A percentile compares a stretch with the other conserved stretches of the same genome.
Conservation (phyloP, 1,140 invertebrate species). For the Drosophila repleta region DNA sequence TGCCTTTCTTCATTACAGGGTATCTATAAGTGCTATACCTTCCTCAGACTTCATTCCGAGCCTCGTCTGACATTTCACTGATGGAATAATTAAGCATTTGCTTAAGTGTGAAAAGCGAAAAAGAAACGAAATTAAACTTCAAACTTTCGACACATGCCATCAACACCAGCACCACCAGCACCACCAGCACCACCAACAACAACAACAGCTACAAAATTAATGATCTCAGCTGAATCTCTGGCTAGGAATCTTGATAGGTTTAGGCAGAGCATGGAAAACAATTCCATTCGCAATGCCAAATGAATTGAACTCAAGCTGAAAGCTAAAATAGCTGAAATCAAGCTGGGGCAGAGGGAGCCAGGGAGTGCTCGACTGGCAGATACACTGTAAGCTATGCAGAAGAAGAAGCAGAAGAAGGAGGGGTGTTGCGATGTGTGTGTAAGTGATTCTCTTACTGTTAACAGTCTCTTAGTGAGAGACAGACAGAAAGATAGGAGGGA, state of each 20-base stretch:
- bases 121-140: constrained; percentile 37
- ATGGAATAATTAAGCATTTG: constrained; percentile 55
- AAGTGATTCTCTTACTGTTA: too few relatives aligned
- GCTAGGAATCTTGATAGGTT: neutral
- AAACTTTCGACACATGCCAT: constrained; percentile 33
- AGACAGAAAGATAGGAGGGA: too few relatives aligned
- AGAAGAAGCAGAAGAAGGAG: too few relatives aligned
- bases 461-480: too few relatives aligned
- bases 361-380: neutral
- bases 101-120: neutral
- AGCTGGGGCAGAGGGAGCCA: too few relatives aligned
- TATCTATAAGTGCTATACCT: neutral
- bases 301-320: neutral
- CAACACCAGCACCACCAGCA: constrained; percentile 6
- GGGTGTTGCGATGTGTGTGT: too few relatives aligned
- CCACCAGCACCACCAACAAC: constrained; percentile 1
- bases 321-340: too few relatives aligned
- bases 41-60: too few relatives aligned
- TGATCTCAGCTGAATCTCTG: constrained; percentile 3
- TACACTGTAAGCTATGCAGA: neutral
- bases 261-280: too few relatives aligned
- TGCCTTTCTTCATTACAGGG: constrained; percentile 20
- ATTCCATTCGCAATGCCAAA: neutral
- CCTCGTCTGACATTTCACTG: constrained; percentile 33
- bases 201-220: constrained; percentile 29